Base-by-base conservation (phyloP, 2,888 invertebrate species). In the Diarsia rubi region DNA sequence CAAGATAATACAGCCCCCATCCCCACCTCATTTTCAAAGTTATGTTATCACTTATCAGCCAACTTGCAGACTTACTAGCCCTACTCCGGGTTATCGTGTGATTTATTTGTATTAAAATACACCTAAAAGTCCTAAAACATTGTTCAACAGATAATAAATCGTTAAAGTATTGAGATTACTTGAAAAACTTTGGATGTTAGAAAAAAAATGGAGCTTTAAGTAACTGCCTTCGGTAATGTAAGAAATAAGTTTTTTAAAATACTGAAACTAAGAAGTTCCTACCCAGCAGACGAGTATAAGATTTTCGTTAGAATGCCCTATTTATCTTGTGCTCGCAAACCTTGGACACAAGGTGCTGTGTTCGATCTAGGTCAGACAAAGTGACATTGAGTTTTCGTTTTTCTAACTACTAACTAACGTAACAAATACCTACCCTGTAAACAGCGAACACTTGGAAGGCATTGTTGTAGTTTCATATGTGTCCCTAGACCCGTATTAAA, bases 21-120 rank as follows among this genome's bases (percentile, higher is more conserved):
- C 67, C 73, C 78, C 83, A 78, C 75, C 80, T 85, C 72, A 75
- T 73, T 63, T 68, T 24, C 69, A 66, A 64, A 81, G 24, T 85
- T 73, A 73, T 66, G 54, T 73, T 75, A 78, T 73, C 75, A 65
- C 49, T 75, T 75, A 78, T 73, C 75, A 65, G 73, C 24, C 37
- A 69, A 78, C 68, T 78, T 62, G 57, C 66, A 54, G 54, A 60
- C 57, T 71, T 62, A 47, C 54, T 67, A 66, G 47, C 63, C 59
- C 63, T 68, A 69, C 73, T 68, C 59, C 49, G 42, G 54, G 19
- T 76, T 75, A 77, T 79, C 72, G 63, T 52, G 9, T 62, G 69
- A 82, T 75, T 82, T 84, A 84, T 82, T 57, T 65, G 24, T 73
- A 69, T 69, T 76, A 63, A 62, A 81, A 65, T 73, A 71, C n/a